These are phyloP conservation scores for Rhizomys pruinosus DNA, from an alignment of 2,113 vertebrate genomes.

Conservation along the genomic window DNA sequence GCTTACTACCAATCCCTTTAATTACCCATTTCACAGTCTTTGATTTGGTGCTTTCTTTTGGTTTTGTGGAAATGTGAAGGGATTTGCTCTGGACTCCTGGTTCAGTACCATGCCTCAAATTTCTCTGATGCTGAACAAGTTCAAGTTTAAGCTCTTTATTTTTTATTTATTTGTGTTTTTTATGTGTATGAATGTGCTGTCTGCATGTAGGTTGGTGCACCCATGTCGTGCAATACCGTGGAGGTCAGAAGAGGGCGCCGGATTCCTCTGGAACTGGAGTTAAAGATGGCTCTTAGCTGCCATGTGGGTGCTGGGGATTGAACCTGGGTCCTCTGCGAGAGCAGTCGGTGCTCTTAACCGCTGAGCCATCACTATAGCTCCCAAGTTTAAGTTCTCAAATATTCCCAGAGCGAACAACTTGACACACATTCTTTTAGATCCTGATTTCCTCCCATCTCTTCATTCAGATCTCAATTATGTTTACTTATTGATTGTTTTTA, in stretches of 20 bases:
- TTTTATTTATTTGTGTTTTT: too few relatives aligned
- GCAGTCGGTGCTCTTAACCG: too few relatives aligned
- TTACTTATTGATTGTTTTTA: not conserved
- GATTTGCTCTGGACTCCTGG: not conserved
- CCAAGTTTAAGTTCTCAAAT: not conserved
- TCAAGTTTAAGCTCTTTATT: not conserved
- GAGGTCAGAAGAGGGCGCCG: too few relatives aligned
- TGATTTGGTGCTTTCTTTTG: not conserved
- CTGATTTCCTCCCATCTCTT: not conserved
- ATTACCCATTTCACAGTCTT: not conserved
- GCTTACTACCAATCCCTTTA: not conserved
- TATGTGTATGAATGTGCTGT: too few relatives aligned
- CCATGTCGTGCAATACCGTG: too few relatives aligned
- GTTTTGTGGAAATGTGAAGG: not conserved
- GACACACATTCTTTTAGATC: not conserved
- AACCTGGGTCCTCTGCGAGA: too few relatives aligned
- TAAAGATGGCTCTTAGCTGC: too few relatives aligned
- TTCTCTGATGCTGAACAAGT: not conserved
- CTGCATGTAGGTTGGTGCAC: too few relatives aligned
- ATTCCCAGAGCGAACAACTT: not conserved
- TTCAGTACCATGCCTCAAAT: not conserved
- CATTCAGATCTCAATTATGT: not conserved
- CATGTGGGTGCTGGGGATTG: too few relatives aligned
- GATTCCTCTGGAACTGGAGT: too few relatives aligned
- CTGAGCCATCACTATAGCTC: too few relatives aligned